phyloP scores from a whole-genome alignment of 2,113 vertebrate species.

The Lasiurus cinereus region DNA sequence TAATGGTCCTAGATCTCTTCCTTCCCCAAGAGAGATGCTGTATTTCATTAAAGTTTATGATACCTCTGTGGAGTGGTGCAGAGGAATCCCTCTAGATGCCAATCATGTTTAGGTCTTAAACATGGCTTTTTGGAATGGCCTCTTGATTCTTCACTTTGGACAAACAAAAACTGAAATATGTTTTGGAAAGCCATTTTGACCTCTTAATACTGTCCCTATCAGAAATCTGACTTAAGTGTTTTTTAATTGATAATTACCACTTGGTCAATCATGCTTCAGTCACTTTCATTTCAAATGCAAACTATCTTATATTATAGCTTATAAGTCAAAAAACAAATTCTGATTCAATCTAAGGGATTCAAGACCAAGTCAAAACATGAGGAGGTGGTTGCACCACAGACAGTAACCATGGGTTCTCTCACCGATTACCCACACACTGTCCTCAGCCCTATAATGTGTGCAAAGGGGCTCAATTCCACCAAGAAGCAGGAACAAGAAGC shows the following conservation, averaged over 20 bases:
- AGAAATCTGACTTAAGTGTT: conserved; percentile 46
- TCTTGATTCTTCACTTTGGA: conserved; percentile 7
- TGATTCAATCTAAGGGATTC: conserved; percentile 31
- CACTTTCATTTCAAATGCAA: conserved; percentile 49
- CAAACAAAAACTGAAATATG: conserved; percentile 35
- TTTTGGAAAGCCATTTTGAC: background rate
- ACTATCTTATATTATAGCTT: background rate
- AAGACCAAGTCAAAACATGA: conserved; percentile 1
- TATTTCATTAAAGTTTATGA: background rate
- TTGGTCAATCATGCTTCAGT: conserved; percentile 6
- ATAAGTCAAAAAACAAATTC: conserved; percentile 16
- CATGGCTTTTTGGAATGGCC: background rate
- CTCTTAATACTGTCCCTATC: background rate
- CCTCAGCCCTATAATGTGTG: conserved; percentile 1
- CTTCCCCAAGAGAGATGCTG: background rate
- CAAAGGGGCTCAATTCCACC: background rate
- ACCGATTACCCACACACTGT: conserved; percentile 18
- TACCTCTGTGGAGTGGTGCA: background rate
- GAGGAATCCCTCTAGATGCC: background rate
- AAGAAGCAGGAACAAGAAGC: background rate
- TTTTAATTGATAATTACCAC: conserved; percentile 52
- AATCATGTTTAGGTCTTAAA: background rate
- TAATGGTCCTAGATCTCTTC: conserved; percentile 5
- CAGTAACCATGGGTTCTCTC: conserved; percentile 13
- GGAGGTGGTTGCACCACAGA: conserved; percentile 12